phyloP scores from a whole-genome alignment of 2,797 vertebrate genomes.

The Sebastes goodei region DNA sequence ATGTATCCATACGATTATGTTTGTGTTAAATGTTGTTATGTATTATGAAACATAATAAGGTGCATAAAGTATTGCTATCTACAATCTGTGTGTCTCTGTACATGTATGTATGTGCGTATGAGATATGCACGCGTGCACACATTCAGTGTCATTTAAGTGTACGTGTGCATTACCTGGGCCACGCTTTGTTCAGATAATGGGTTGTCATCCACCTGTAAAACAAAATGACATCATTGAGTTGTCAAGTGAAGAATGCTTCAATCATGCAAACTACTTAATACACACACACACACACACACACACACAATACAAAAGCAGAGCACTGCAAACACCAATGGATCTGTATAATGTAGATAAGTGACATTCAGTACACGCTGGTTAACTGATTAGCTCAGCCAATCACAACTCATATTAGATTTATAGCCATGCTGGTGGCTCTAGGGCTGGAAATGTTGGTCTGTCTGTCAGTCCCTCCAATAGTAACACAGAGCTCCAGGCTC shows the following conservation, averaged over 20 bases:
- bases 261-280: neutral
- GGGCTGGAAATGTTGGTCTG: neutral
- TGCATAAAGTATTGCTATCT: neutral
- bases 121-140: neutral
- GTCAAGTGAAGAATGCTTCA: neutral
- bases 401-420: neutral
- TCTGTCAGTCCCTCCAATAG: neutral
- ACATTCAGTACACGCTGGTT: neutral
- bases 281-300: neutral
- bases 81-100: neutral
- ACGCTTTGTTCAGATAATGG: constrained; percentile 88
- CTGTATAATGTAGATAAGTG: neutral
- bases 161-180: constrained; percentile 81
- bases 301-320: neutral
- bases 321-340: neutral
- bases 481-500: neutral
- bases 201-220: constrained; percentile 82
- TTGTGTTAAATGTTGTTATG: neutral
- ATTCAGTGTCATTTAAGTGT: neutral
- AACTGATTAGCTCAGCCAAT: neutral
- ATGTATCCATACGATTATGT: neutral
- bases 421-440: neutral
- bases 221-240: constrained; percentile 11
- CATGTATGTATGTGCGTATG: neutral
- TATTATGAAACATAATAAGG: neutral